Conservation (phyloP, 2,113 vertebrate genomes). For the Myxocyprinus asiaticus region DNA sequence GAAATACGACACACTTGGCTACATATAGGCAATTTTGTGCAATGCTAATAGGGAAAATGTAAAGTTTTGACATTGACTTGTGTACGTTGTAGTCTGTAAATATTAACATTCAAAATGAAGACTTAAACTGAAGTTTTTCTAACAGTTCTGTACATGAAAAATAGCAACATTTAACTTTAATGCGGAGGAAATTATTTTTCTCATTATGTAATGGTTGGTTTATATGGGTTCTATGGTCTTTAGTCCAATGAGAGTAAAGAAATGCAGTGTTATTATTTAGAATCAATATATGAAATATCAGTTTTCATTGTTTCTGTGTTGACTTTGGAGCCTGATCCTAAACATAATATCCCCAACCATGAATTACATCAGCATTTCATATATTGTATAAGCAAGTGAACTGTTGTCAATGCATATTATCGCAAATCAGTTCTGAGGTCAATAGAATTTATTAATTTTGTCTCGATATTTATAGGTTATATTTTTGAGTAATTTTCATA, state of each 20-base stretch:
- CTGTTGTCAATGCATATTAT: slow-evolving; percentile 46
- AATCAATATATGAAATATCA: slow-evolving; percentile 64
- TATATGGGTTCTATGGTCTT: slow-evolving; percentile 62
- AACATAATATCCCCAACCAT: not conserved
- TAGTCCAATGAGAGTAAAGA: slow-evolving; percentile 54
- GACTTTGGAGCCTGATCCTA: slow-evolving; percentile 12
- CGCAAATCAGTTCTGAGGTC: slow-evolving; percentile 8
- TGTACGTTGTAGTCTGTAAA: slow-evolving; percentile 65
- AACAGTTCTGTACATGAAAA: slow-evolving; percentile 65
- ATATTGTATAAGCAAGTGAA: slow-evolving; percentile 53
- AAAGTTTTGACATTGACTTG: slow-evolving; percentile 37
- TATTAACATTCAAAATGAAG: slow-evolving; percentile 65
- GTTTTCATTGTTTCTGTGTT: slow-evolving; percentile 44
- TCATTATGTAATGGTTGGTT: slow-evolving; percentile 60
- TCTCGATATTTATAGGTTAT: slow-evolving; percentile 29
- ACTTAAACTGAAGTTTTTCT: slow-evolving; percentile 53
- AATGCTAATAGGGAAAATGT: slow-evolving; percentile 62
- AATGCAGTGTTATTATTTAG: slow-evolving; percentile 62
- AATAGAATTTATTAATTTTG: slow-evolving; percentile 19
- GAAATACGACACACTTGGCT: slow-evolving; percentile 26
- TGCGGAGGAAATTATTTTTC: slow-evolving; percentile 54
- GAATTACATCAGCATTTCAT: slow-evolving; percentile 29
- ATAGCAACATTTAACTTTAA: slow-evolving; percentile 57
- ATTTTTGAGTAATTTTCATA: slow-evolving; percentile 3
- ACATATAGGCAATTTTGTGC: slow-evolving; percentile 58